Evolutionary conservation across 2,797 vertebrate genomes (phyloP).

Genomic region (Schizopygopsis pylzovi): DNA sequence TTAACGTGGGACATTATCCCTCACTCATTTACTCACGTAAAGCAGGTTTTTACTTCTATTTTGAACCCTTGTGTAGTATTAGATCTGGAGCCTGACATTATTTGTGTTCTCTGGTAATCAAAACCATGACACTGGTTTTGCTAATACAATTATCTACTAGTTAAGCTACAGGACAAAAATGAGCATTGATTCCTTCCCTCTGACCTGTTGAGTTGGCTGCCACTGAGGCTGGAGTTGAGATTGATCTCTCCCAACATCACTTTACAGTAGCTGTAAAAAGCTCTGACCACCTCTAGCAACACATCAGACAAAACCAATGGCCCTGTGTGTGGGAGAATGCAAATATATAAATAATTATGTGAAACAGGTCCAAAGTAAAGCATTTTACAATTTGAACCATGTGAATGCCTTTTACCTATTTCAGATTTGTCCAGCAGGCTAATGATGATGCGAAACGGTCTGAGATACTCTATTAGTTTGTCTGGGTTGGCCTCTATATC

Average conservation of each 20-base stretch:
- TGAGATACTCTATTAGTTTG: conserved; percentile 83
- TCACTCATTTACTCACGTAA: background rate
- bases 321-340: conserved; percentile 72
- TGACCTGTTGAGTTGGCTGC: conserved; percentile 85
- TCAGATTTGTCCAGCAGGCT: conserved; percentile 96
- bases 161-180: background rate
- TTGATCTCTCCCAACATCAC: conserved; percentile 84
- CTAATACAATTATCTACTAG: background rate
- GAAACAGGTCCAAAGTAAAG: background rate
- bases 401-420: conserved; percentile 79
- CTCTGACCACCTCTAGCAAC: conserved; percentile 91
- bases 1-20: background rate
- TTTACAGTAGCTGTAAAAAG: conserved; percentile 90
- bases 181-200: conserved; percentile 5
- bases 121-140: background rate
- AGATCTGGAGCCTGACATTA: background rate
- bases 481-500: conserved; percentile 78
- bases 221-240: conserved; percentile 82
- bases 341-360: background rate
- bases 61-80: no score
- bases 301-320: conserved; percentile 85
- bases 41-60: background rate
- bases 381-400: background rate
- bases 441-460: conserved; percentile 93
- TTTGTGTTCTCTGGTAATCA: conserved; percentile 14